These are phyloP conservation scores for Lates japonicus DNA, from an alignment of 2,797 vertebrate genomes.

Conservation along the genomic window DNA sequence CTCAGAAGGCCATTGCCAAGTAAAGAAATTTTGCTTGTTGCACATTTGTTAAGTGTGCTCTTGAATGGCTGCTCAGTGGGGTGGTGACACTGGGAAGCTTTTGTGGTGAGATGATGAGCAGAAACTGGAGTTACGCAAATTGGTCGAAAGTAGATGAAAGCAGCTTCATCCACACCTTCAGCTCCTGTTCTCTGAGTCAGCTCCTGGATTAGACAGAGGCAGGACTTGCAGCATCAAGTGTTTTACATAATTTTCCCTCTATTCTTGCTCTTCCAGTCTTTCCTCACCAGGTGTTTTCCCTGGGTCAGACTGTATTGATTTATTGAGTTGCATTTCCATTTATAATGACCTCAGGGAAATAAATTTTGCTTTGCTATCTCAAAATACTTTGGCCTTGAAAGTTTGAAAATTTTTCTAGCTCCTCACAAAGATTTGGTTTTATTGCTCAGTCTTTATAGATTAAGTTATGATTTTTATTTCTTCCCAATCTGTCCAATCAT, in stretches of 20 bases:
- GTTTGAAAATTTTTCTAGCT: background rate
- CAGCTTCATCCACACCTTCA: background rate
- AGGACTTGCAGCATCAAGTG: background rate
- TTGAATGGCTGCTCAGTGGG: background rate
- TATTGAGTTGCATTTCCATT: slow-evolving; percentile 48
- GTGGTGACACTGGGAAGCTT: background rate
- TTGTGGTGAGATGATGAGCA: background rate
- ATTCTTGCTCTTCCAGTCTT: background rate
- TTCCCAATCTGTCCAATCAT: slow-evolving; percentile 30
- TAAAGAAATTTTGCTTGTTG: background rate
- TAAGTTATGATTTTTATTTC: slow-evolving; percentile 24
- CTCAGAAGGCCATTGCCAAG: slow-evolving; percentile 4
- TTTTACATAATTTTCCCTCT: slow-evolving; percentile 4
- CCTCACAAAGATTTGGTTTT: slow-evolving; percentile 14
- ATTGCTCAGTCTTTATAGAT: slow-evolving; percentile 34
- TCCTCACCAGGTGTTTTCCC: slow-evolving; percentile 33
- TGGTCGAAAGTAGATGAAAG: slow-evolving; percentile 8
- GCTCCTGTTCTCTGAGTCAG: slow-evolving; percentile 8
- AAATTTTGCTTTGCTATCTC: slow-evolving; percentile 25
- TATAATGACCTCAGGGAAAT: slow-evolving; percentile 53
- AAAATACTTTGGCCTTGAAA: slow-evolving; percentile 33
- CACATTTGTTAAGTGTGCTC: background rate
- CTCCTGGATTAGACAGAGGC: slow-evolving; percentile 19
- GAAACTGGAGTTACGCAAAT: slow-evolving; percentile 2
- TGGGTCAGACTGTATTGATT: slow-evolving; percentile 47